Percentiles rank a stretch among this genome's conserved stretches.
phyloP scores from a whole-genome alignment of 2,113 vertebrate species.

The Paedocypris sp. region DNA sequence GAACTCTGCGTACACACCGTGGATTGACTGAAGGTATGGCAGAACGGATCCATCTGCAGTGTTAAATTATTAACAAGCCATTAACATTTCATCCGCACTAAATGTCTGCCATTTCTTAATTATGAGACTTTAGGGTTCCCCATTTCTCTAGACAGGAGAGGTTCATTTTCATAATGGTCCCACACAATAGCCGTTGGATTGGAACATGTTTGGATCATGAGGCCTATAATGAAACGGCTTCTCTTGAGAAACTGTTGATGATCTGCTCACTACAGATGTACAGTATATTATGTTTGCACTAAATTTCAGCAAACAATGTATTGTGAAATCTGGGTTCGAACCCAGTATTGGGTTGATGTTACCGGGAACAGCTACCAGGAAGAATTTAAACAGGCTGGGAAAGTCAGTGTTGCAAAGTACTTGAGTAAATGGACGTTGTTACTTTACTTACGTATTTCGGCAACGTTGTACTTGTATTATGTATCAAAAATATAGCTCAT shows the following conservation, averaged over 20 bases:
- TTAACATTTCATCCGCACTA: slow-evolving; percentile 61
- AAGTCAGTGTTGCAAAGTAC: too few relatives aligned
- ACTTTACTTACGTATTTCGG: too few relatives aligned
- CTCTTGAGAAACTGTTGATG: not conserved
- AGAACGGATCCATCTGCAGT: slow-evolving; percentile 59
- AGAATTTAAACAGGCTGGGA: too few relatives aligned
- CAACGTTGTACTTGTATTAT: too few relatives aligned
- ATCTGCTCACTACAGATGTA: too few relatives aligned
- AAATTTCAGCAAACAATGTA: too few relatives aligned
- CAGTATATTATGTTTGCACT: too few relatives aligned
- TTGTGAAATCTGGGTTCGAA: too few relatives aligned
- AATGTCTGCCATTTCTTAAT: slow-evolving; percentile 64
- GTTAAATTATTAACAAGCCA: slow-evolving; percentile 66
- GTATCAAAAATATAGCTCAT: too few relatives aligned
- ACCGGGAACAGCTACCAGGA: too few relatives aligned
- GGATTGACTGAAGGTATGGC: slow-evolving; percentile 17
- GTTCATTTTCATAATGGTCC: slow-evolving; percentile 33
- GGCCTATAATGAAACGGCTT: slow-evolving; percentile 1
- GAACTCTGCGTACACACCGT: not conserved
- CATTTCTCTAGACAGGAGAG: slow-evolving; percentile 38
- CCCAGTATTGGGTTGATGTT: too few relatives aligned
- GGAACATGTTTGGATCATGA: slow-evolving; percentile 5
- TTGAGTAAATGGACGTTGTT: too few relatives aligned
- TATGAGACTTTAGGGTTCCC: slow-evolving; percentile 51
- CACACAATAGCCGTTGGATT: slow-evolving; percentile 6